Base-by-base conservation (phyloP, 2,113 vertebrate species). In the Synodontis membranacea region DNA sequence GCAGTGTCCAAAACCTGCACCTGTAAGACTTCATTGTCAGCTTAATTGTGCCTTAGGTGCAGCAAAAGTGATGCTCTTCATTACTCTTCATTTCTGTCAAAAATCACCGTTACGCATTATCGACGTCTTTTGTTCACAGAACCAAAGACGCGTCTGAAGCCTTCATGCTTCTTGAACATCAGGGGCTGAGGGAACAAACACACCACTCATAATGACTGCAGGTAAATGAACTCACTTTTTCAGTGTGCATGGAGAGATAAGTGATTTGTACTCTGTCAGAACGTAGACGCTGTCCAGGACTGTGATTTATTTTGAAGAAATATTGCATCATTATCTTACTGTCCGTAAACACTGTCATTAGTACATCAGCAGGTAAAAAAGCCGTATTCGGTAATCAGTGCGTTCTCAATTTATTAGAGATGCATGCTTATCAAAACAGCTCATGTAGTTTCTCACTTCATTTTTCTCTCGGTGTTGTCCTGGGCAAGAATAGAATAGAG, bases 401-500 rank as follows among this genome's bases (percentile, higher is more conserved):
- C 66, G 39, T 44, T 72, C 39, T 72, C 50, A 28, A 31, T 50
- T 78, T 31, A 78, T 48, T n/a, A 76, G 44, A 28, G 74, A 76
- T n/a, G 25, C 28, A 50, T 79, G 3, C 25, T 79, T 17, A 52
- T 79, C 48, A 54, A 23, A 31, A 54, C 44, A 52, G 0, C 76
- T 4, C 28, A 31, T 50, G 12, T n/a, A 52, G 44, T 3, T 31
- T 54, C 17, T 80, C 7, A 25, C 50, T 37, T 31, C 11, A 7
- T 56, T 34, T 25, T 2, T 39, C 19, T 58, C 52, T 80, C 21
- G 19, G 15, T 52, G 25, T 42, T 80, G 19, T 56, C 17, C 14
- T 39, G 23, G 54, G 54, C 15, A 81, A 42, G 37, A 81, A 81
- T 60, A 60, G 79, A 60, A 81, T 1, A 60, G 79, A 81, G 23